Evolutionary conservation across 2,888 invertebrate genomes (phyloP).

Genomic region (Drosophila eohydei): DNA sequence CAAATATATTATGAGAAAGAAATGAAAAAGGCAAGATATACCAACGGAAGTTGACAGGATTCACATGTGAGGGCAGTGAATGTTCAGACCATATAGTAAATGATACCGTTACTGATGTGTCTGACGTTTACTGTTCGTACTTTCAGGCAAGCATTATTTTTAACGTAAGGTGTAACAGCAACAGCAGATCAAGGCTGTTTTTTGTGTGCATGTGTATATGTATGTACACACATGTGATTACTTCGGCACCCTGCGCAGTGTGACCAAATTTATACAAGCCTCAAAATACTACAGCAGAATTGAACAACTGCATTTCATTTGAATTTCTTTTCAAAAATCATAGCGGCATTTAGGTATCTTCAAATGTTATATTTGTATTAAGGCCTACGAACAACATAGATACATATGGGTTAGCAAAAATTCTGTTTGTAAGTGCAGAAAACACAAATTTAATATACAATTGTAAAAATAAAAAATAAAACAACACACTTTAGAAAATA

Average conservation of each 20-base stretch:
- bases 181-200: constrained; percentile 54
- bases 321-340: constrained; percentile 5
- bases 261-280: constrained; percentile 39
- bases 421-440: neutral
- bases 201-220: constrained; percentile 28
- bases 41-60: constrained; percentile 11
- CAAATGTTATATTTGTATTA: neutral
- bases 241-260: constrained; percentile 46
- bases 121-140: constrained; percentile 13
- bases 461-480: neutral
- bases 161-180: constrained; percentile 47
- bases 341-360: neutral
- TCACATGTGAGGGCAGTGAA: neutral
- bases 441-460: neutral
- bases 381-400: neutral
- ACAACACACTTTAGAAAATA: constrained; percentile 10
- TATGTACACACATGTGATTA: constrained; percentile 73
- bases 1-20: constrained; percentile 39
- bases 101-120: constrained; percentile 4
- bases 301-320: constrained; percentile 22
- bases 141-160: constrained; percentile 38
- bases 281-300: constrained; percentile 30
- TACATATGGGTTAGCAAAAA: neutral
- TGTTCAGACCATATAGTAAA: neutral
- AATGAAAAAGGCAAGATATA: constrained; percentile 35